Evolutionary conservation across 2,113 vertebrate species (phyloP).

Genomic region (Nannospalax galili): DNA sequence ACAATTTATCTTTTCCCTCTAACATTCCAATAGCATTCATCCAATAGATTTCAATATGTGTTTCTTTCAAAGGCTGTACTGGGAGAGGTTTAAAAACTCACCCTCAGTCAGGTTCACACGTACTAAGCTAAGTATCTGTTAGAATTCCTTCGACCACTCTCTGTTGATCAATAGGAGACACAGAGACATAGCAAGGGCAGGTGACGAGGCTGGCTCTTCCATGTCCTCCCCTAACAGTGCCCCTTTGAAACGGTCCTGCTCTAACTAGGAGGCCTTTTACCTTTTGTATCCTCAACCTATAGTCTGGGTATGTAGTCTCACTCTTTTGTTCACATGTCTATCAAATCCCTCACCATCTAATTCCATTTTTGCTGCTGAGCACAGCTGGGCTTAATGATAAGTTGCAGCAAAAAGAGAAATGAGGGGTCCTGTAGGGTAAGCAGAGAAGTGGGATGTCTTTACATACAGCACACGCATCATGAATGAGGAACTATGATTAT

Average conservation of each 20-base stretch:
- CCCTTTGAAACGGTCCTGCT: constrained; percentile 45
- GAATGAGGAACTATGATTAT: constrained; percentile 25
- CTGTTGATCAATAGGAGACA: constrained; percentile 42
- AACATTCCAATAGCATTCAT: background rate
- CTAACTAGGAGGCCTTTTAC: constrained; percentile 21
- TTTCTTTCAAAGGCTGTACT: background rate
- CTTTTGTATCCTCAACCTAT: constrained; percentile 23
- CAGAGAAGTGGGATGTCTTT: constrained; percentile 54
- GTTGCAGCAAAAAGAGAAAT: constrained; percentile 61
- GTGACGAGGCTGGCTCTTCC: background rate
- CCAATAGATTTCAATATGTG: constrained; percentile 8
- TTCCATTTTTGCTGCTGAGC: constrained; percentile 70
- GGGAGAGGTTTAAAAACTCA: background rate
- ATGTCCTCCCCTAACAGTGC: background rate
- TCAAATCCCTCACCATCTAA: constrained; percentile 67
- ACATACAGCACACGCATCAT: background rate
- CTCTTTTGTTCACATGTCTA: constrained; percentile 67
- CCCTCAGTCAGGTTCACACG: background rate
- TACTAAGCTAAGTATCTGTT: background rate
- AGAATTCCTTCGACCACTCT: background rate
- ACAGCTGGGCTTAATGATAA: constrained; percentile 71
- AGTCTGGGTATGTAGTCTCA: constrained; percentile 69
- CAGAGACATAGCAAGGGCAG: background rate
- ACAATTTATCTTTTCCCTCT: background rate
- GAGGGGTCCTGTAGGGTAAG: constrained; percentile 44